These are phyloP conservation scores for Cyclophora punctaria DNA, from an alignment of 2,888 invertebrate genomes.

Conservation along the genomic window DNA sequence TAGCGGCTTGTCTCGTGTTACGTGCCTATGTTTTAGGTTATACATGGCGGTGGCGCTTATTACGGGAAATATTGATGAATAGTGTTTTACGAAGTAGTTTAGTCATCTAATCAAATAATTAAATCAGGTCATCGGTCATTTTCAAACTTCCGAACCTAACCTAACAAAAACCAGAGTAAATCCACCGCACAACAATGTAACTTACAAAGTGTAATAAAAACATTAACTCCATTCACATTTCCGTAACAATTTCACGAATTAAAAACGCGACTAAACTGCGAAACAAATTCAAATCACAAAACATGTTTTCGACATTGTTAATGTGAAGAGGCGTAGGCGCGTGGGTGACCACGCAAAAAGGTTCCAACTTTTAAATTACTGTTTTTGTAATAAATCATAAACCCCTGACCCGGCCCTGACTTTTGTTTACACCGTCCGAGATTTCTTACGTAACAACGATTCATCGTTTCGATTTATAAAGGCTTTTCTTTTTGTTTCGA, in stretches of 20 bases:
- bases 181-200: neutral
- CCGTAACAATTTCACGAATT: neutral
- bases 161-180: neutral
- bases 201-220: neutral
- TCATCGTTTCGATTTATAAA: neutral
- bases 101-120: neutral
- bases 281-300: constrained; percentile 12
- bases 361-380: constrained; percentile 22
- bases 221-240: neutral
- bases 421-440: neutral
- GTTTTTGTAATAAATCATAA: constrained; percentile 42
- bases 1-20: too few relatives aligned
- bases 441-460: neutral
- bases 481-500: neutral
- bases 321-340: neutral
- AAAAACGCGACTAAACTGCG: constrained; percentile 5
- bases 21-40: too few relatives aligned
- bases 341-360: constrained; percentile 22
- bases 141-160: too few relatives aligned
- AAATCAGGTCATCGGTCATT: neutral
- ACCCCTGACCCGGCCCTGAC: constrained; percentile 6
- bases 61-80: neutral
- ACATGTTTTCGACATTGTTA: constrained; percentile 3
- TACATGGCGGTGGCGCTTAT: too few relatives aligned
- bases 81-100: neutral